These are phyloP conservation scores for Tinea semifulvella DNA, from an alignment of 2,888 invertebrate genomes.

Conservation along the genomic window DNA sequence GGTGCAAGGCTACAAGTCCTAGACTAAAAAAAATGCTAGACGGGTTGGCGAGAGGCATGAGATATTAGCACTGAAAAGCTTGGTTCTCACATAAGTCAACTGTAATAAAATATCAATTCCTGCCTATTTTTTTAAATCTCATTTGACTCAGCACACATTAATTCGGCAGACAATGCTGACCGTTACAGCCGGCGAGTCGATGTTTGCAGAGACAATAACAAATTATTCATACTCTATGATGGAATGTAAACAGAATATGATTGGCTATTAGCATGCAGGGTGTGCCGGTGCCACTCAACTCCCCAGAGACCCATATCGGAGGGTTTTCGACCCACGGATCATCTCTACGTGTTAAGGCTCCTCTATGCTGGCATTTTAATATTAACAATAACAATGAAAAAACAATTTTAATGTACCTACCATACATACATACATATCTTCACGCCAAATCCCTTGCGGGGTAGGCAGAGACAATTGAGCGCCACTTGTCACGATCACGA, in stretches of 20 bases:
- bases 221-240: constrained; percentile 65
- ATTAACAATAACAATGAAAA: no score
- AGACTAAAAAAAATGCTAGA: no score
- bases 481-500: no score
- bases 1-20: no score
- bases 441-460: no score
- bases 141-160: constrained; percentile 25
- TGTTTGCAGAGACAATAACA: constrained; percentile 63
- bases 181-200: constrained; percentile 38
- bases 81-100: no score
- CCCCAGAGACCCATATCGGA: constrained; percentile 9
- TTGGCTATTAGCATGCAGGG: constrained; percentile 62
- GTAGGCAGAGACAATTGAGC: no score
- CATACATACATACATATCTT: no score
- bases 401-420: no score
- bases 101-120: not conserved
- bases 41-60: no score
- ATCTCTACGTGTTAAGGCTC: constrained; percentile 6
- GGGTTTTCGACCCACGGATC: constrained; percentile 12
- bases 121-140: constrained; percentile 1
- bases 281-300: constrained; percentile 24
- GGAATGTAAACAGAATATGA: constrained; percentile 68
- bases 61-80: no score
- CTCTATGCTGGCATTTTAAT: no score
- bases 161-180: constrained; percentile 56